Evolutionary conservation across 2,888 invertebrate species (phyloP).

Genomic region (Psylliodes chrysocephalus): DNA sequence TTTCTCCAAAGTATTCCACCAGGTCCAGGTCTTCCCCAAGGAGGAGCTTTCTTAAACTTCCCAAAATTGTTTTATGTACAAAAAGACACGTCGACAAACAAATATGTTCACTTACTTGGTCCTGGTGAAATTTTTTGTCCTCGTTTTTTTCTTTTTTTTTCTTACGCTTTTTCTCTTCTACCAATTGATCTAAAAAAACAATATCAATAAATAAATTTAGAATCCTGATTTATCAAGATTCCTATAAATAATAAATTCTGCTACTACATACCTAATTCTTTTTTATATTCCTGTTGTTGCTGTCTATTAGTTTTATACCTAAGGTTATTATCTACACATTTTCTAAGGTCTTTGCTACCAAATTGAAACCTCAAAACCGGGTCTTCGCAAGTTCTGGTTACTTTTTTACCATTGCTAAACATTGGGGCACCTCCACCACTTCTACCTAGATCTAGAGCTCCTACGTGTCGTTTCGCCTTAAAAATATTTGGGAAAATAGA

Average conservation of each 20-base stretch:
- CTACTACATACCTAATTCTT: slow-evolving; percentile 70
- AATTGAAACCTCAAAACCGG: slow-evolving; percentile 71
- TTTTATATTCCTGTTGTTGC: slow-evolving; percentile 69
- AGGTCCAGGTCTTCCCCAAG: slow-evolving; percentile 77
- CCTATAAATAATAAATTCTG: too few species aligned
- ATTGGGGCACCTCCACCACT: slow-evolving; percentile 62
- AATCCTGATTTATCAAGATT: too few species aligned
- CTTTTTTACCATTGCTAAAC: slow-evolving; percentile 58
- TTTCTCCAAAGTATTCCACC: slow-evolving; percentile 81
- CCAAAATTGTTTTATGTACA: slow-evolving; percentile 36
- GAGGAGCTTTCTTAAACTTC: slow-evolving; percentile 62
- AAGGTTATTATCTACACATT: slow-evolving; percentile 76
- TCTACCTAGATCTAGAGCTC: slow-evolving; percentile 55
- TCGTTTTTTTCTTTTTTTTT: slow-evolving; percentile 65
- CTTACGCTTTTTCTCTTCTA: slow-evolving; percentile 67
- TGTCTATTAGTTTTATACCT: slow-evolving; percentile 71
- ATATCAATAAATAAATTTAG: too few species aligned
- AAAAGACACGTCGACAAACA: slow-evolving; percentile 21
- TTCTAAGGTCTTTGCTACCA: slow-evolving; percentile 70
- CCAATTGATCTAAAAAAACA: slow-evolving; percentile 69
- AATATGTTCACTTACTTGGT: slow-evolving; percentile 68
- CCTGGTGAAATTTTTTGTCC: slow-evolving; percentile 66
- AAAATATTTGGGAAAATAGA: too few species aligned
- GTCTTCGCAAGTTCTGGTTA: slow-evolving; percentile 66
- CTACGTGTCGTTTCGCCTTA: slow-evolving; percentile 59